A percentile compares a stretch with the other conserved stretches of the same genome.
These are phyloP conservation scores for Simalia tracyae DNA, from an alignment of 2,797 vertebrate genomes.

Conservation along the genomic window DNA sequence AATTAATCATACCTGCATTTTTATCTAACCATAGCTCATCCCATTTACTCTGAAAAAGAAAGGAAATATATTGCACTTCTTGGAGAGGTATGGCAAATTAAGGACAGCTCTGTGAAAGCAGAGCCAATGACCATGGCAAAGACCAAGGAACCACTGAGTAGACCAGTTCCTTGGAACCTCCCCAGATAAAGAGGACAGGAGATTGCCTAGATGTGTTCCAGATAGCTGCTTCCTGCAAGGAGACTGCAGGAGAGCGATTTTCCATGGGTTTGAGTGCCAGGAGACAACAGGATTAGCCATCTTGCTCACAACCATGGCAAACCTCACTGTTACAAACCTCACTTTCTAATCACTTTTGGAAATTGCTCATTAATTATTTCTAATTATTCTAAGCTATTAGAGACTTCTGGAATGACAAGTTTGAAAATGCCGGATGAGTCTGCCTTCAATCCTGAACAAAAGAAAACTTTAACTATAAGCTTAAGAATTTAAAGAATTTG, in stretches of 20 bases:
- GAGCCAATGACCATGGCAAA: background rate
- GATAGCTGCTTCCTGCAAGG: background rate
- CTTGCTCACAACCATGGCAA: background rate
- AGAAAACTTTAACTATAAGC: no score
- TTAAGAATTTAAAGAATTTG: no score
- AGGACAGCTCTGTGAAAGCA: background rate
- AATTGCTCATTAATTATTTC: background rate
- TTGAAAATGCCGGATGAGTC: background rate
- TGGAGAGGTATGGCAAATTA: background rate
- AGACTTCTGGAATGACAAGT: background rate
- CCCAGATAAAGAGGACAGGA: background rate
- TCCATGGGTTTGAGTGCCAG: background rate
- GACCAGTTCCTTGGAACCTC: background rate
- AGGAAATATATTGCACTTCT: background rate
- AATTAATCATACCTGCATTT: background rate
- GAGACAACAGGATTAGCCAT: background rate
- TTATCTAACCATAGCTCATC: background rate
- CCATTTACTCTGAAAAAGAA: background rate
- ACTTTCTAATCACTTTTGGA: background rate
- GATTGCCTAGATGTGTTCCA: background rate
- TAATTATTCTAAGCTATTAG: background rate
- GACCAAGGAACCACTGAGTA: background rate
- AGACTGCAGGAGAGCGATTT: background rate
- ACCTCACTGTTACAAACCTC: background rate
- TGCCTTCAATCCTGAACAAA: no score